Percentiles rank a stretch among this genome's conserved stretches.
These are phyloP conservation scores for Listronotus bonariensis DNA, from an alignment of 1,140 invertebrate genomes.

Conservation along the genomic window DNA sequence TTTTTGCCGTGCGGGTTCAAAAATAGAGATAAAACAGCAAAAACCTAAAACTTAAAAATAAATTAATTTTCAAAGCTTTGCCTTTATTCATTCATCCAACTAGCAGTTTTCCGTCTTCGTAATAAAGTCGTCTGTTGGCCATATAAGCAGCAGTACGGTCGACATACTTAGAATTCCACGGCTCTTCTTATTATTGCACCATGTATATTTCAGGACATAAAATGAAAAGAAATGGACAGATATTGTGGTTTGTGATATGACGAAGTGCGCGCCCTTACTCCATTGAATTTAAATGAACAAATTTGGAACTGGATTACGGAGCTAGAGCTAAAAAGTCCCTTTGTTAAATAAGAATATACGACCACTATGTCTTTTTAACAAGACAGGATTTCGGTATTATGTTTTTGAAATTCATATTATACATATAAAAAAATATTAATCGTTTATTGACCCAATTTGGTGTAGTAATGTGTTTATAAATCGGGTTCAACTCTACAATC, in stretches of 20 bases:
- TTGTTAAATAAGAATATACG: constrained; percentile 17
- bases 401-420: neutral
- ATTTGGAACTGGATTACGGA: constrained; percentile 29
- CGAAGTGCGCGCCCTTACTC: constrained; percentile 38
- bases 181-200: constrained; percentile 47
- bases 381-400: constrained; percentile 13
- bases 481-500: no score
- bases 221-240: constrained; percentile 43
- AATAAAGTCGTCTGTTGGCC: constrained; percentile 27
- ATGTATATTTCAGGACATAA: constrained; percentile 50
- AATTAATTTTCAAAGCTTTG: neutral
- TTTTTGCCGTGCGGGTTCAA: no score
- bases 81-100: neutral
- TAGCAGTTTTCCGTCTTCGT: constrained; percentile 12
- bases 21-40: no score
- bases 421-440: neutral
- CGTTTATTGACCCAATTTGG: no score
- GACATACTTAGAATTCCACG: constrained; percentile 46
- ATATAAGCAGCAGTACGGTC: constrained; percentile 25
- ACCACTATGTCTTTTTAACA: constrained; percentile 32
- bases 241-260: constrained; percentile 46
- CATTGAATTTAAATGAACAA: constrained; percentile 48
- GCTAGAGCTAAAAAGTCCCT: constrained; percentile 10
- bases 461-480: no score
- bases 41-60: no score